Conservation (phyloP, 2,888 invertebrate genomes). For the Sclerodermus sp. region DNA sequence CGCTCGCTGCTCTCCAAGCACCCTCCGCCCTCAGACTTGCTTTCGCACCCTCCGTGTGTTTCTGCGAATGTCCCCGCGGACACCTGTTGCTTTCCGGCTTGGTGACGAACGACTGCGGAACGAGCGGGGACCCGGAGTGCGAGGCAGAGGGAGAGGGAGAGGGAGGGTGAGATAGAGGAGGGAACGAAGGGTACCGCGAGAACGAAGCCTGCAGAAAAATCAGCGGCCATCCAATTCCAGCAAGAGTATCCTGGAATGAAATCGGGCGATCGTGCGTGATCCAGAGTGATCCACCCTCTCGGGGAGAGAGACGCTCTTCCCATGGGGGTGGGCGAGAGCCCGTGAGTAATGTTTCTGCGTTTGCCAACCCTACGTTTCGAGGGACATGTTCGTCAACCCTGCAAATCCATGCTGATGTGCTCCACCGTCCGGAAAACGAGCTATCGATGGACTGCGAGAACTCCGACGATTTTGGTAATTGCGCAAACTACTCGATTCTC, state of each 20-base stretch:
- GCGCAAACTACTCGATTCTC: too few species aligned
- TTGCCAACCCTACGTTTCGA: slow-evolving; percentile 22
- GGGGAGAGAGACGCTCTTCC: neutral
- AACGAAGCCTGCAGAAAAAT: slow-evolving; percentile 24
- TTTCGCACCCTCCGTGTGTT: slow-evolving; percentile 40
- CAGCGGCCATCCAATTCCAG: slow-evolving; percentile 26
- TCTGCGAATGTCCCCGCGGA: slow-evolving; percentile 58
- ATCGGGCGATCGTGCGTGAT: slow-evolving; percentile 11
- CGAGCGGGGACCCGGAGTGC: slow-evolving; percentile 2
- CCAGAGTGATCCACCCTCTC: slow-evolving; percentile 17
- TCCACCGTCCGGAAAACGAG: too few species aligned
- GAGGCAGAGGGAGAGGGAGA: slow-evolving; percentile 10
- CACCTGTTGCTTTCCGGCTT: slow-evolving; percentile 51
- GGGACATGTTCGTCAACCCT: too few species aligned
- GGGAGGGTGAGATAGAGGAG: too few species aligned
- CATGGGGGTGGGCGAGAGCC: slow-evolving; percentile 42
- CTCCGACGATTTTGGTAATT: too few species aligned
- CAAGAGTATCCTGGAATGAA: slow-evolving; percentile 20
- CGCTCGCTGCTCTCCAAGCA: slow-evolving; percentile 29
- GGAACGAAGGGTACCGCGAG: neutral
- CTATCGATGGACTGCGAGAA: too few species aligned
- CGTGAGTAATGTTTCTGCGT: slow-evolving; percentile 53
- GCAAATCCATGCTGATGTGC: too few species aligned
- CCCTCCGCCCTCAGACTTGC: slow-evolving; percentile 20
- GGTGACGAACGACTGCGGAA: slow-evolving; percentile 1